phyloP scores from a whole-genome alignment of 2,113 vertebrate species.

The Neopipo cinnamomea region DNA sequence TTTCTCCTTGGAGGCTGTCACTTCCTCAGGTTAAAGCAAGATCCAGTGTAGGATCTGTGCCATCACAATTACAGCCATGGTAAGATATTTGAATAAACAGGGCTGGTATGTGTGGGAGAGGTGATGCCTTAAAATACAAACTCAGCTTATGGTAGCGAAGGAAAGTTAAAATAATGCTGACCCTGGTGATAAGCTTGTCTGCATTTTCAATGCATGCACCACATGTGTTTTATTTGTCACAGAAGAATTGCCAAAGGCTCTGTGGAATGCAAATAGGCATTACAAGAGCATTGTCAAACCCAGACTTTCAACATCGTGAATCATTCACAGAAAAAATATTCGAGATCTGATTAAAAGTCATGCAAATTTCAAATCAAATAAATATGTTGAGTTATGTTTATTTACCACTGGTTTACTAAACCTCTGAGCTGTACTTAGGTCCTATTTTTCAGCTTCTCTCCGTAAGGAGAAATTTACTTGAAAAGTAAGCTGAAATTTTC shows the following conservation, averaged over 20 bases:
- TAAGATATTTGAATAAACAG: background rate
- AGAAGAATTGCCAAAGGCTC: background rate
- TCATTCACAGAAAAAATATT: background rate
- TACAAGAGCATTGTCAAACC: background rate
- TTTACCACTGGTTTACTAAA: background rate
- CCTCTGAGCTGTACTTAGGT: background rate
- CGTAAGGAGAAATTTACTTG: background rate
- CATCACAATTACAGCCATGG: fast-evolving
- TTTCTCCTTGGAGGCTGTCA: background rate
- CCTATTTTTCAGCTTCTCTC: background rate
- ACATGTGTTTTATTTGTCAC: background rate
- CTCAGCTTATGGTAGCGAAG: background rate
- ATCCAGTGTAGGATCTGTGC: background rate
- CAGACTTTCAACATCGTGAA: background rate
- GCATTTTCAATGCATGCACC: background rate
- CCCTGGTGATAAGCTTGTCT: background rate
- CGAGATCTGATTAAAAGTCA: background rate
- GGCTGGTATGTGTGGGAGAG: background rate
- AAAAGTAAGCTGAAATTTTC: constrained; percentile 4
- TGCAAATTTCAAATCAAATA: background rate
- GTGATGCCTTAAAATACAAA: background rate
- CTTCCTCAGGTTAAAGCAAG: background rate
- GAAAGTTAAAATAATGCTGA: background rate
- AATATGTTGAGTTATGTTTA: background rate
- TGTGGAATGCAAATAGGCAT: background rate